These are phyloP conservation scores for Eira barbara DNA, from an alignment of 2,113 vertebrate species.

Conservation along the genomic window DNA sequence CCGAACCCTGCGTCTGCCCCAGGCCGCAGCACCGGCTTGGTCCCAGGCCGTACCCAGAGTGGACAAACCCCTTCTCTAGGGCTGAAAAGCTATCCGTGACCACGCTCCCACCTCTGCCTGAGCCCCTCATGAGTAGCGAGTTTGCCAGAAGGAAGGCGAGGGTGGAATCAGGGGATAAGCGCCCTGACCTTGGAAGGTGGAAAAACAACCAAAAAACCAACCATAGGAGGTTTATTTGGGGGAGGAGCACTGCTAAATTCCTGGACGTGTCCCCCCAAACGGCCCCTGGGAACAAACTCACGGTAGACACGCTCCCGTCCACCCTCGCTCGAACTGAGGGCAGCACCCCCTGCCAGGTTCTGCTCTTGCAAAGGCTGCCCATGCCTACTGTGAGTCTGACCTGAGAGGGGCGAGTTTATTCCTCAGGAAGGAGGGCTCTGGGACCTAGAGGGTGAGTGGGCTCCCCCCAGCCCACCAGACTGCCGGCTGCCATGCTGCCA, in stretches of 20 bases:
- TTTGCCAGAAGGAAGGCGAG: not conserved
- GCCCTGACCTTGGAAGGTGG: not conserved
- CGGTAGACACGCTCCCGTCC: not conserved
- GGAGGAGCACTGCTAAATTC: not conserved
- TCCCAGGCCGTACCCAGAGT: not conserved
- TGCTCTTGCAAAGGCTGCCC: not conserved
- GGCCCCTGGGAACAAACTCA: not conserved
- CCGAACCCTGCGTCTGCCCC: not conserved
- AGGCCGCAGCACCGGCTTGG: not conserved
- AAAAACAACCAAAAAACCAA: not conserved
- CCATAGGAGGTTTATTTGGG: not conserved
- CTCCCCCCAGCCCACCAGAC: not conserved
- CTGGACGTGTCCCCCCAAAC: not conserved
- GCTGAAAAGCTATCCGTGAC: not conserved
- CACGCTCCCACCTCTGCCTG: not conserved
- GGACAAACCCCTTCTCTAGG: not conserved
- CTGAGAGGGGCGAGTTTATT: not conserved
- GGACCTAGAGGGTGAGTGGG: no score
- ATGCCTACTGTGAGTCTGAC: rapidly evolving
- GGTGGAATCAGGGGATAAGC: not conserved
- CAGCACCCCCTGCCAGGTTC: not conserved
- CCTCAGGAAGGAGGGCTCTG: not conserved
- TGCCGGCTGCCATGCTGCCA: not conserved
- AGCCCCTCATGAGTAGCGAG: not conserved
- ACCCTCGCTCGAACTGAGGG: not conserved